Evolutionary conservation across 1,140 invertebrate genomes (phyloP).

Genomic region (Forficula auricularia): DNA sequence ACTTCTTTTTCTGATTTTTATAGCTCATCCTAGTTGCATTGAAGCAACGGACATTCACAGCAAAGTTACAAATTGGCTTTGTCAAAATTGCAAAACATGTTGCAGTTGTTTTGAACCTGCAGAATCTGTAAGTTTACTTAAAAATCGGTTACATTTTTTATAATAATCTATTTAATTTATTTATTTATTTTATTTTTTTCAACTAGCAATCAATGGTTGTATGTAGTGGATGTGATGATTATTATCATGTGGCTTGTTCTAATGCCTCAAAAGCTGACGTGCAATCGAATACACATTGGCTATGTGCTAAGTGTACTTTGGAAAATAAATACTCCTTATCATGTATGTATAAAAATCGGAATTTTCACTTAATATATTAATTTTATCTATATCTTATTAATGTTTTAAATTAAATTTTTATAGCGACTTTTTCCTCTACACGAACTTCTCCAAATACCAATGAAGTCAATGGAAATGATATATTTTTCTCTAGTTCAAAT

Average conservation of each 20-base stretch:
- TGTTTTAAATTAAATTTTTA: background rate
- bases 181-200: constrained; percentile 5
- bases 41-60: constrained; percentile 41
- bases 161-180: background rate
- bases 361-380: background rate
- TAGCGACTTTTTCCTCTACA: background rate
- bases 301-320: constrained; percentile 17
- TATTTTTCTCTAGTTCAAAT: background rate
- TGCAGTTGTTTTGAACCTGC: constrained; percentile 48
- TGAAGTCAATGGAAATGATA: background rate
- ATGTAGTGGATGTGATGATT: constrained; percentile 64
- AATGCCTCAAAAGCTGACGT: constrained; percentile 21
- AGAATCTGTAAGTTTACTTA: constrained; percentile 38
- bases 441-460: background rate
- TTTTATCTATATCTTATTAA: background rate
- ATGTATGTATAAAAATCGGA: background rate
- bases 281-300: constrained; percentile 24
- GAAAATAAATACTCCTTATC: background rate
- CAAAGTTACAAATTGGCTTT: constrained; percentile 41
- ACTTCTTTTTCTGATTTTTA: too few relatives aligned
- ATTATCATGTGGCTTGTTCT: constrained; percentile 53
- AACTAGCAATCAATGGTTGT: constrained; percentile 50
- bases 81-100: constrained; percentile 52
- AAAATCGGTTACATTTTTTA: background rate
- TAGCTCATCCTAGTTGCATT: constrained; percentile 46